These are phyloP conservation scores for Apostichopus parvimensis DNA, from an alignment of 35 echinoderm and acorn worm species.

Conservation along the genomic window DNA sequence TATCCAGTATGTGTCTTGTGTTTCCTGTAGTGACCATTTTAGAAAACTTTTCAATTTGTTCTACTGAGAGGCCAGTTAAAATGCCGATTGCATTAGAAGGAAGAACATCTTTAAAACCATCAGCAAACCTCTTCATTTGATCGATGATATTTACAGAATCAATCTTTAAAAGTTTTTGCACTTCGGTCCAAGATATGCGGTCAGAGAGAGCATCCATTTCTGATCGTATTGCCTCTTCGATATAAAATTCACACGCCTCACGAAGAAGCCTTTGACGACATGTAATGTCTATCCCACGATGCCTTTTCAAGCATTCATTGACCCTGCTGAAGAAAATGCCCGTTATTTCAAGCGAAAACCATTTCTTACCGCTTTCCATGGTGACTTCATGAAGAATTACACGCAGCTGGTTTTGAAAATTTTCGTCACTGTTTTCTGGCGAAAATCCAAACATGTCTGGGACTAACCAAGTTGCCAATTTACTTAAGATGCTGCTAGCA, in stretches of 20 bases:
- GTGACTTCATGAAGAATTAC: neutral
- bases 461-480: neutral
- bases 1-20: neutral
- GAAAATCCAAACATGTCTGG: neutral
- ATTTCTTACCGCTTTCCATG: neutral
- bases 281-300: neutral
- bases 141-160: slow-evolving; percentile 19
- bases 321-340: neutral
- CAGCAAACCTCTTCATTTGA: slow-evolving; percentile 9
- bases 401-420: neutral
- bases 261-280: neutral
- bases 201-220: slow-evolving; percentile 8
- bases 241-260: slow-evolving; percentile 3
- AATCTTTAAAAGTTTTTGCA: neutral
- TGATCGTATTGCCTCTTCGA: slow-evolving; percentile 1
- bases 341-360: neutral
- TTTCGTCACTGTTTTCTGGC: neutral
- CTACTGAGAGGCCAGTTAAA: neutral
- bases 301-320: neutral
- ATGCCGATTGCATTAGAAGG: neutral
- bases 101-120: neutral
- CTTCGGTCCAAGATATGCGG: neutral
- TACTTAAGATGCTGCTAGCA: neutral
- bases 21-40: neutral
- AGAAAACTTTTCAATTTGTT: neutral